Conservation (phyloP, 2,888 invertebrate genomes). For the Diploptera punctata region DNA sequence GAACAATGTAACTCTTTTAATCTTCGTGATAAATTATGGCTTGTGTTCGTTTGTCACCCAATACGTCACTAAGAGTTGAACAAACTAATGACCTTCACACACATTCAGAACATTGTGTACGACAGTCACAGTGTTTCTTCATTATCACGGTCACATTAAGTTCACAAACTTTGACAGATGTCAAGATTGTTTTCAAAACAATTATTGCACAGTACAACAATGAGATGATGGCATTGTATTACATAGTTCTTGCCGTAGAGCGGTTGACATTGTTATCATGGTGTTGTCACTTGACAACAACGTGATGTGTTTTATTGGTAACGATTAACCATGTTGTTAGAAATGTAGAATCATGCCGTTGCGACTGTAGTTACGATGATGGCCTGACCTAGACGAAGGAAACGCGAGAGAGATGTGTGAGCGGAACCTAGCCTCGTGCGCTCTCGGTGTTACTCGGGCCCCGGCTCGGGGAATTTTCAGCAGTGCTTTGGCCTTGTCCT, state of each 20-base stretch:
- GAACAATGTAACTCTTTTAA: too few species aligned
- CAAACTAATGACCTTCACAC: slow-evolving; percentile 33
- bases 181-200: background rate
- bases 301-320: background rate
- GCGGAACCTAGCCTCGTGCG: slow-evolving; percentile 22
- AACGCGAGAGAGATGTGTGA: slow-evolving; percentile 14
- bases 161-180: background rate
- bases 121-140: too few species aligned
- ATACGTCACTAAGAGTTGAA: slow-evolving; percentile 8
- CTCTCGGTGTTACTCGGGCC: slow-evolving; percentile 34
- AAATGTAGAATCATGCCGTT: background rate
- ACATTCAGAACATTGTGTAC: slow-evolving; percentile 19
- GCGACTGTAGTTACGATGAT: slow-evolving; percentile 26
- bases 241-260: background rate
- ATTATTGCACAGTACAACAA: background rate
- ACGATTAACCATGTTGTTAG: background rate
- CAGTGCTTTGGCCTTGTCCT: slow-evolving; percentile 44
- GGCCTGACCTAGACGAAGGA: slow-evolving; percentile 36
- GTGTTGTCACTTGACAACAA: background rate
- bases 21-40: too few species aligned
- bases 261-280: too few species aligned
- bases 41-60: background rate
- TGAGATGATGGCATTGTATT: background rate
- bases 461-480: slow-evolving; percentile 38
- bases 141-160: too few species aligned